Conservation (phyloP, 2,113 vertebrate species). For the Dinomys branickii region DNA sequence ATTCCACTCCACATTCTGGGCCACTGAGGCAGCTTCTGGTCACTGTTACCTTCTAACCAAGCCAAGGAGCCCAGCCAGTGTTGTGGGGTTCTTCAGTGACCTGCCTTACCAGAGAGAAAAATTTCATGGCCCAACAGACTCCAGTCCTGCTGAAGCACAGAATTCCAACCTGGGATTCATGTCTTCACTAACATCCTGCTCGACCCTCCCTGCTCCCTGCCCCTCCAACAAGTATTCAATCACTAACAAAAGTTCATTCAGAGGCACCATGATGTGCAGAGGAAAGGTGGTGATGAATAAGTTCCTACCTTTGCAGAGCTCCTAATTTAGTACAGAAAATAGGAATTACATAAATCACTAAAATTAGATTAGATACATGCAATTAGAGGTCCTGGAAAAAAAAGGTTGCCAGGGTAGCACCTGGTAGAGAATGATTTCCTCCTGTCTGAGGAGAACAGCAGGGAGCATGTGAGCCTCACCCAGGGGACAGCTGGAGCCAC, state of each 20-base stretch:
- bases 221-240: neutral
- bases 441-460: neutral
- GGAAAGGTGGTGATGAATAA: neutral
- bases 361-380: constrained; percentile 1
- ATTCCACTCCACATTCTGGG: no score
- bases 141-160: no score
- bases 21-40: accelerated
- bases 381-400: neutral
- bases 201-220: neutral
- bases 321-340: neutral
- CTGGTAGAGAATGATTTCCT: neutral
- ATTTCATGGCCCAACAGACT: accelerated
- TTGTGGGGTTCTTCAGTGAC: neutral
- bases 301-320: neutral
- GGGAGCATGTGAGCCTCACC: neutral
- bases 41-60: accelerated
- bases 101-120: neutral
- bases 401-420: neutral
- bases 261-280: neutral
- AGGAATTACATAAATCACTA: neutral
- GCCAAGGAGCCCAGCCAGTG: accelerated
- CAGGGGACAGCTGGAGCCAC: neutral
- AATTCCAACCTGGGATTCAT: accelerated
- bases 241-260: neutral
- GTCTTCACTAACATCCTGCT: neutral